These are phyloP conservation scores for Thamnophis sirtalis DNA, from an alignment of 2,113 vertebrate genomes.

Conservation along the genomic window DNA sequence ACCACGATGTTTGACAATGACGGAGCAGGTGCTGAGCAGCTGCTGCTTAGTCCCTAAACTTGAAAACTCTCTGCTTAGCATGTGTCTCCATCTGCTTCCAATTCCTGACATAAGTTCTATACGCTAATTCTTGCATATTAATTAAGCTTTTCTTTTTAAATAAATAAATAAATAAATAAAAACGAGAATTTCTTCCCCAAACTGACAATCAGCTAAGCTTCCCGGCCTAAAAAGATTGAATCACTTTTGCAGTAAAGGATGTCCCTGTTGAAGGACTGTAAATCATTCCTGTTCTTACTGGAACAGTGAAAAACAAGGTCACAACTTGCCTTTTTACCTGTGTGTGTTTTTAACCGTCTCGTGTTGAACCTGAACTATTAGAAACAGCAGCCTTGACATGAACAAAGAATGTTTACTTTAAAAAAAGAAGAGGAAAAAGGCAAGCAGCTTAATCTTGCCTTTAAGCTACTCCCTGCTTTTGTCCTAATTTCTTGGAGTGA, in stretches of 20 bases:
- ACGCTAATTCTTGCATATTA: constrained; percentile 22
- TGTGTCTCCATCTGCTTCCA: constrained; percentile 21
- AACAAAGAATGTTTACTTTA: neutral
- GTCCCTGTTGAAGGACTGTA: neutral
- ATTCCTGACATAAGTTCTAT: constrained; percentile 13
- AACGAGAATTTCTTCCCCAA: neutral
- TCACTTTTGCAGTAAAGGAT: neutral
- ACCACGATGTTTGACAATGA: constrained; percentile 5
- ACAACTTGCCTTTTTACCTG: neutral
- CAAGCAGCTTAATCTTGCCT: neutral
- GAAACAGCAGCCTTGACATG: neutral
- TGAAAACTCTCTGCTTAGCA: constrained; percentile 28
- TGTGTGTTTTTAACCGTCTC: neutral
- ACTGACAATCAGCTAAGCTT: neutral
- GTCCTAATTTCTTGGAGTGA: neutral
- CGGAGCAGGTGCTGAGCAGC: neutral
- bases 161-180: neutral
- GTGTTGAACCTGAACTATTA: neutral
- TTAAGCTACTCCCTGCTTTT: neutral
- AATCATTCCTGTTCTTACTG: neutral
- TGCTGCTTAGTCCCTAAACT: constrained; percentile 17
- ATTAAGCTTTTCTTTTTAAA: neutral
- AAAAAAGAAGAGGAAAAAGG: neutral
- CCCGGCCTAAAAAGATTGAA: neutral
- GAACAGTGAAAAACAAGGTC: neutral